Evolutionary conservation across 53 echinoderm and acorn worm species (phyloP), one percentile per base, ranked within the genome.

Genomic region (Echinometra lucunter): DNA sequence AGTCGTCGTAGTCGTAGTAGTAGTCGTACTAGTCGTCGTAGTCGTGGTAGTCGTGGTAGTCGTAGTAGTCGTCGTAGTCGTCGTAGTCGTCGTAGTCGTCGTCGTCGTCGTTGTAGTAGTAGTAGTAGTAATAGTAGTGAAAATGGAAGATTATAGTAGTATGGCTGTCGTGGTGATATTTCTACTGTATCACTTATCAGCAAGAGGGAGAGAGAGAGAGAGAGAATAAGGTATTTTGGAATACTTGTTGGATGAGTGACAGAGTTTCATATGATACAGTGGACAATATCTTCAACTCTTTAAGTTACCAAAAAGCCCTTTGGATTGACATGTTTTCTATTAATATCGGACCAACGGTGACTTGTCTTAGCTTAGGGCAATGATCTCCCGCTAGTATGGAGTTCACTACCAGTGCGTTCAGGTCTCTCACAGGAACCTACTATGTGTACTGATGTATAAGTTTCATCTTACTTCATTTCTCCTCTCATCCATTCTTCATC

Each of bases 251-350:
- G 23, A 1, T n/a, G 15, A 47, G 28, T 85, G 25, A 25, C 47
- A 45, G 40, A n/a, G 27, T 85, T 25, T 85, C 23, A 47, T 4
- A 27, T 47, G 0, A 45, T 81, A 81, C 81, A 42, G 81, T 49
- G 49, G 49, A 85, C 85, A 49, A 37, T n/a, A 85, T 85, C 49
- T 47, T 85, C 2, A 47, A 85, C 49, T 85, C 49, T 40, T 81
- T 81, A 85, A n/a, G 85, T 85, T 85, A 47, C 85, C 8, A 27
- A 49, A 85, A 47, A 85, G 17, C 85, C 27, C 85, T 85, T 85
- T 85, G n/a, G 85, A 85, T 49, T 85, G 85, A 49, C 85, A 49
- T 85, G 85, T 85, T 85, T 85, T 85, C 85, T 85, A 85, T 85
- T 85, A 85, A 85, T 85, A 85, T 49, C 45, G 85, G 85, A 85